These are phyloP conservation scores for Stegodyphus dumicola DNA, from an alignment of 1,140 invertebrate species.

Conservation along the genomic window DNA sequence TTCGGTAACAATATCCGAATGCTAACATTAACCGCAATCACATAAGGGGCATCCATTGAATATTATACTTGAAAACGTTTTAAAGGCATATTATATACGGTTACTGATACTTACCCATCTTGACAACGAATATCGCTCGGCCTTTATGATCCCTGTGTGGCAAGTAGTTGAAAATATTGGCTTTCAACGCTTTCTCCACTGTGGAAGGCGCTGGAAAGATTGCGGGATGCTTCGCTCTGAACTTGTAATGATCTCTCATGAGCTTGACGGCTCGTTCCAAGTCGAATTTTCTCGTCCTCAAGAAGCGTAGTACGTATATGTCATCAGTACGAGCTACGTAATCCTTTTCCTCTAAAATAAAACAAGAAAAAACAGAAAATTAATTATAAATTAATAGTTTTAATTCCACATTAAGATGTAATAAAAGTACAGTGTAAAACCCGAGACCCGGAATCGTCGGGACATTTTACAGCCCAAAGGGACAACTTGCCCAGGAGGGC, in stretches of 20 bases:
- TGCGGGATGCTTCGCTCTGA: slow-evolving; percentile 76
- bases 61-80: too few relatives aligned
- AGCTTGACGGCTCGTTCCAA: slow-evolving; percentile 81
- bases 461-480: too few relatives aligned
- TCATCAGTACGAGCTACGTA: slow-evolving; percentile 72
- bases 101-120: slow-evolving; percentile 13
- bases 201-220: slow-evolving; percentile 8
- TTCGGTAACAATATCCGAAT: too few relatives aligned
- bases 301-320: slow-evolving; percentile 81
- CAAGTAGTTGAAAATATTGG: slow-evolving; percentile 47
- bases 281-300: slow-evolving; percentile 85
- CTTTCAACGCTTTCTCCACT: slow-evolving; percentile 24
- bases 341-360: slow-evolving; percentile 33
- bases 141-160: slow-evolving; percentile 50
- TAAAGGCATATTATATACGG: too few relatives aligned
- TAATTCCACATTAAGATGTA: too few relatives aligned
- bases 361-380: neutral
- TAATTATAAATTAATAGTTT: too few relatives aligned
- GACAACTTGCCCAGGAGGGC: too few relatives aligned
- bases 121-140: slow-evolving; percentile 45
- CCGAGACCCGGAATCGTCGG: too few relatives aligned
- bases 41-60: too few relatives aligned
- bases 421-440: too few relatives aligned
- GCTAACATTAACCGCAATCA: too few relatives aligned
- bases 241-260: slow-evolving; percentile 81